Evolutionary conservation across 2,888 invertebrate genomes (phyloP).

Genomic region (Drosophila greeni): DNA sequence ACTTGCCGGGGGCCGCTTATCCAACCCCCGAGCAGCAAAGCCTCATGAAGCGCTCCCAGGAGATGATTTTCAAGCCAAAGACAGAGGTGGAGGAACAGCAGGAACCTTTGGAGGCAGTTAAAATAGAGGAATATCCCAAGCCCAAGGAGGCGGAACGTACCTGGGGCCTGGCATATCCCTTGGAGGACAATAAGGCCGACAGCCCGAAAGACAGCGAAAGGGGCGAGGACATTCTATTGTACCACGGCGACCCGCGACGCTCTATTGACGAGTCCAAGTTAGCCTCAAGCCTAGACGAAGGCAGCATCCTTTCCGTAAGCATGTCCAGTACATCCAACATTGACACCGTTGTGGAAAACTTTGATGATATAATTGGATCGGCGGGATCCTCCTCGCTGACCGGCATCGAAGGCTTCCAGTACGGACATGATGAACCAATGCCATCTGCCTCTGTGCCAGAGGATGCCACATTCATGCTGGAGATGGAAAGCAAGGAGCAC

Average conservation of each 20-base stretch:
- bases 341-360: slow-evolving; percentile 78
- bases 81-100: slow-evolving; percentile 78
- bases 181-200: slow-evolving; percentile 73
- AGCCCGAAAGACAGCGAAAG: slow-evolving; percentile 64
- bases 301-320: slow-evolving; percentile 81
- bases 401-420: slow-evolving; percentile 76
- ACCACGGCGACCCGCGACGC: slow-evolving; percentile 67
- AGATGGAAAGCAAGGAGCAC: slow-evolving; percentile 69
- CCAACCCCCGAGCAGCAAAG: slow-evolving; percentile 79
- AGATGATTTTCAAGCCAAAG: slow-evolving; percentile 91
- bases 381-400: slow-evolving; percentile 77
- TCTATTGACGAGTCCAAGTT: slow-evolving; percentile 79
- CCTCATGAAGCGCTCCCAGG: slow-evolving; percentile 91
- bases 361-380: slow-evolving; percentile 76
- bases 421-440: slow-evolving; percentile 64
- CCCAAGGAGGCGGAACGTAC: slow-evolving; percentile 68
- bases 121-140: slow-evolving; percentile 63
- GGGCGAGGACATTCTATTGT: slow-evolving; percentile 71
- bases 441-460: slow-evolving; percentile 61
- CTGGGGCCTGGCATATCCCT: slow-evolving; percentile 73
- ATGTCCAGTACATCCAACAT: slow-evolving; percentile 82
- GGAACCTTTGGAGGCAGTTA: slow-evolving; percentile 42
- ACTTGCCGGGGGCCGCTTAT: slow-evolving; percentile 53
- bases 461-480: slow-evolving; percentile 71
- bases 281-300: slow-evolving; percentile 82